Evolutionary conservation across 2,113 vertebrate genomes (phyloP), one percentile per base, ranked within the genome.

Genomic region (Rhea americana): DNA sequence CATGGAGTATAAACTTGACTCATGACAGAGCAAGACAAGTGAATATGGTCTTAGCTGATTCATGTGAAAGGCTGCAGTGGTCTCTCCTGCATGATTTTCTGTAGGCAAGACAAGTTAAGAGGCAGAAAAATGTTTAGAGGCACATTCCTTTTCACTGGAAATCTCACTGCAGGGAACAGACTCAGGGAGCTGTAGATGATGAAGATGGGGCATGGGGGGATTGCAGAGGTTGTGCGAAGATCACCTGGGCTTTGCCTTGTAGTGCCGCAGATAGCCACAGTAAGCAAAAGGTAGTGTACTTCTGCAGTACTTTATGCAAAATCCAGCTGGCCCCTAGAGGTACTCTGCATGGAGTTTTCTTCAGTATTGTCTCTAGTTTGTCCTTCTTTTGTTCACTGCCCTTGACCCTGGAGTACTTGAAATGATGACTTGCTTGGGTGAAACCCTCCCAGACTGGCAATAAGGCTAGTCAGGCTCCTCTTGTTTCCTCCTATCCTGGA

Each of bases 391-490:
- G 20, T 65, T 81, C 37, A 6, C 37, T 86, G 72, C 14, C 35
- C 76, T 94, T 96, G 78, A 35, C 11, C 24, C 53, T 47, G 15
- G n/a, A 56, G 51, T 16, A 15, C 81, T 71, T 48, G 50, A 68
- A 41, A 26, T 74, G 61, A 58, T 41, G 61, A 72, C 55, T 96
- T 91, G 59, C 56, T 82, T 82, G 0, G 16, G 21, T 84, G 77
- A 91, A 86, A 74, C 30, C 53, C 88, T 91, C 32, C 37, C 25
- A 74, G n/a, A 2, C 68, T 48, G 14, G 75, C 67, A 88, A 20
- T 86, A 74, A 93, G 17, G 35, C 75, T 94, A 55, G 3, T 92
- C 75, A 84, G 58, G 59, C 86, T 94, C 45, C 30, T 93, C 28
- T 24, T 0, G 0, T 37, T 87, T 91, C 65, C 20, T 80, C 41